These are phyloP conservation scores for Trematomus loennbergii DNA, from an alignment of 2,113 vertebrate species.

Conservation along the genomic window DNA sequence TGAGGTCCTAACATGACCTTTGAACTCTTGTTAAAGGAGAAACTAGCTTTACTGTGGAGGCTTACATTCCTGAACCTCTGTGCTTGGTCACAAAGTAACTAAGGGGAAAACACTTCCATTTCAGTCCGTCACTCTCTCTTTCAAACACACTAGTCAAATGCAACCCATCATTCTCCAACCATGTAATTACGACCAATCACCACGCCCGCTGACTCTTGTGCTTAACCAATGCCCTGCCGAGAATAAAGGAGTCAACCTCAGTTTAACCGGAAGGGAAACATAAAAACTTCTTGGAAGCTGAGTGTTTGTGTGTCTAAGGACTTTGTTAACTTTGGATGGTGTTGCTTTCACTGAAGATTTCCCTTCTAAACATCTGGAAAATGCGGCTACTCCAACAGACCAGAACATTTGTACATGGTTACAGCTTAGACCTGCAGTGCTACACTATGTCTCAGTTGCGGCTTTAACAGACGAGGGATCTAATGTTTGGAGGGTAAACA, in stretches of 20 bases:
- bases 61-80: constrained; percentile 39
- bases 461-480: constrained; percentile 13
- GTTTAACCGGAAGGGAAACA: constrained; percentile 30
- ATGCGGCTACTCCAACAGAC: constrained; percentile 54
- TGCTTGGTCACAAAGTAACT: constrained; percentile 3
- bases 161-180: constrained; percentile 16
- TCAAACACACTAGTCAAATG: constrained; percentile 7
- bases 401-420: constrained; percentile 37
- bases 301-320: constrained; percentile 49
- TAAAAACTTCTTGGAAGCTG: constrained; percentile 50
- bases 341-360: constrained; percentile 43
- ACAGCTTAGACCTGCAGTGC: constrained; percentile 19
- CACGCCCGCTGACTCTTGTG: constrained; percentile 31
- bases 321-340: constrained; percentile 67
- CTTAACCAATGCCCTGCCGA: constrained; percentile 23
- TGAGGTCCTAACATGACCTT: constrained; percentile 47
- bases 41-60: not conserved
- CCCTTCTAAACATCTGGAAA: constrained; percentile 72
- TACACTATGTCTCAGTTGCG: not conserved
- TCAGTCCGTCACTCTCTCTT: constrained; percentile 15
- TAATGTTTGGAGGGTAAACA: constrained; percentile 24
- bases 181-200: constrained; percentile 36
- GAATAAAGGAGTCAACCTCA: constrained; percentile 28
- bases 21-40: constrained; percentile 47
- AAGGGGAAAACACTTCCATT: constrained; percentile 15